Evolutionary conservation across 1,140 invertebrate genomes (phyloP).

Genomic region (Bombus sibiricus): DNA sequence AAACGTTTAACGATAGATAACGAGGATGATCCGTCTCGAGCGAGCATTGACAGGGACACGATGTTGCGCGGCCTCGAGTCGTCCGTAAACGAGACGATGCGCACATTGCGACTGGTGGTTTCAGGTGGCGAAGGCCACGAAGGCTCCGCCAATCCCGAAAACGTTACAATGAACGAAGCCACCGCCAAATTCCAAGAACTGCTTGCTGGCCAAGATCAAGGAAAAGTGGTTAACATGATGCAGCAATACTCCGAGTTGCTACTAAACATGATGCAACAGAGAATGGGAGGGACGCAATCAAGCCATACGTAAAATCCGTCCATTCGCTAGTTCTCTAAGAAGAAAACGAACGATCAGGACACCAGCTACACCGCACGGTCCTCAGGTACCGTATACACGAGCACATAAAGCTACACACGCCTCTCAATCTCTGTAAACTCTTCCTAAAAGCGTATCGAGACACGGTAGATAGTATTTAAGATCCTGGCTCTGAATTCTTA

Average conservation of each 20-base stretch:
- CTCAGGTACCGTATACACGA: background rate
- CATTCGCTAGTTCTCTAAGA: slow-evolving; percentile 42
- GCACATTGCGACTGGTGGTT: slow-evolving; percentile 76
- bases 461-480: background rate
- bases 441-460: background rate
- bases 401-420: no score
- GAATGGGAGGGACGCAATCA: slow-evolving; percentile 80
- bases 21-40: slow-evolving; percentile 67
- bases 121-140: slow-evolving; percentile 66
- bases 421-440: background rate
- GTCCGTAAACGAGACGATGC: slow-evolving; percentile 80
- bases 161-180: slow-evolving; percentile 71
- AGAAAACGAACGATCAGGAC: slow-evolving; percentile 15
- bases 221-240: slow-evolving; percentile 85
- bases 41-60: slow-evolving; percentile 76
- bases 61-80: slow-evolving; percentile 79
- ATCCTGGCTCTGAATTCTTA: background rate
- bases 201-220: slow-evolving; percentile 79
- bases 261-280: slow-evolving; percentile 85
- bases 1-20: slow-evolving; percentile 83
- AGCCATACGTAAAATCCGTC: slow-evolving; percentile 77
- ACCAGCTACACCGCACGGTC: background rate
- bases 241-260: slow-evolving; percentile 87
- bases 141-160: slow-evolving; percentile 58
- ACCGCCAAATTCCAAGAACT: slow-evolving; percentile 77